These are phyloP conservation scores for Netelia virgata DNA, from an alignment of 2,888 invertebrate genomes.

Conservation along the genomic window DNA sequence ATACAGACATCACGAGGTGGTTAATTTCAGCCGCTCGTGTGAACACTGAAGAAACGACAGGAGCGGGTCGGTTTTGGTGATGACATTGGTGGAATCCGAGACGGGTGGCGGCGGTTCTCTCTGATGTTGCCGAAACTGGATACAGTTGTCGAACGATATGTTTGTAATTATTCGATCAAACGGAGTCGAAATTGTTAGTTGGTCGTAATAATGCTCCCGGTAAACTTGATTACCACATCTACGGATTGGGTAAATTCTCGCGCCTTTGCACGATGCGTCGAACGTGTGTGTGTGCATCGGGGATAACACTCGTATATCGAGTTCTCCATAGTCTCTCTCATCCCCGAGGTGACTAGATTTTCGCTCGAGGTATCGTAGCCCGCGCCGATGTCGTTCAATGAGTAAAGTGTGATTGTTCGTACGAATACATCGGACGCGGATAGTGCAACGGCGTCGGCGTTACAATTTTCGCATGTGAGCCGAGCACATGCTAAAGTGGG, in stretches of 20 bases:
- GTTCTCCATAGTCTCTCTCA: not conserved
- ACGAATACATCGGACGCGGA: not conserved
- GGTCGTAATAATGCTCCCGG: constrained; percentile 10
- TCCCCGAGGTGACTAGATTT: too few species aligned
- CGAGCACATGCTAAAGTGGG: not conserved
- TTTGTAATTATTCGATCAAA: constrained; percentile 57
- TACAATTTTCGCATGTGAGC: constrained; percentile 1
- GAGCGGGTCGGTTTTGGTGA: not conserved
- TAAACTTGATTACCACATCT: not conserved
- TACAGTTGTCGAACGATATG: constrained; percentile 39
- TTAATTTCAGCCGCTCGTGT: not conserved
- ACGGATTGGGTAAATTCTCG: not conserved
- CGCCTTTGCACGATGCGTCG: not conserved
- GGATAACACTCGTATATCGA: not conserved
- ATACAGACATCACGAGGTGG: not conserved
- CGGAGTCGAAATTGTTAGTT: constrained; percentile 26
- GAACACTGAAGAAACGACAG: constrained; percentile 1
- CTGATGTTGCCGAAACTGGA: constrained; percentile 22
- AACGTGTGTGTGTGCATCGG: constrained; percentile 1
- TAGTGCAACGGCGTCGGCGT: not conserved
- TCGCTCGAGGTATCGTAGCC: not conserved
- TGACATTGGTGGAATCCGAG: not conserved
- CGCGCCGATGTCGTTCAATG: not conserved
- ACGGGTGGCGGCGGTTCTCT: not conserved
- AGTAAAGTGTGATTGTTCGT: not conserved